These are phyloP conservation scores for Notarius quadriscutis DNA, from an alignment of 2,113 vertebrate species.

Conservation along the genomic window DNA sequence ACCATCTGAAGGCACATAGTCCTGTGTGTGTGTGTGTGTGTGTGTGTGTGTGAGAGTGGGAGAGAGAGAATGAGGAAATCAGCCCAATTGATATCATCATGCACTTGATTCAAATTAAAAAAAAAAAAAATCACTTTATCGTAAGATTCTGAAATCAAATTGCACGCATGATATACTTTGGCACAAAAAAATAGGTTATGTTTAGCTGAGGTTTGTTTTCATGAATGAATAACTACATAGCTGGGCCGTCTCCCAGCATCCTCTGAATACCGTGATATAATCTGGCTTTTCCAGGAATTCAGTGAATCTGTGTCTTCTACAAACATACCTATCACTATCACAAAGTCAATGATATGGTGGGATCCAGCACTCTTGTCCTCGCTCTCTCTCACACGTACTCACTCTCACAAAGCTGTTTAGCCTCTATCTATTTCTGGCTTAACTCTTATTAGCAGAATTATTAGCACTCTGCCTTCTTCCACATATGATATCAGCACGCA, in stretches of 20 bases:
- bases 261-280: constrained; percentile 31
- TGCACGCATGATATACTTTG: background rate
- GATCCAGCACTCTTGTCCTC: constrained; percentile 4
- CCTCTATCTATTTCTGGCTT: background rate
- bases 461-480: constrained; percentile 18
- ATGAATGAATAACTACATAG: background rate
- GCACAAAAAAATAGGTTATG: constrained; percentile 4
- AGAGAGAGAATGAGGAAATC: background rate
- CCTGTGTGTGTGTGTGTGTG: constrained; percentile 55
- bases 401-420: constrained; percentile 12
- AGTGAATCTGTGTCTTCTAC: constrained; percentile 46
- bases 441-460: constrained; percentile 2
- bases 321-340: constrained; percentile 35
- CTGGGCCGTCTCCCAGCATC: constrained; percentile 35
- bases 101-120: background rate
- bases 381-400: background rate
- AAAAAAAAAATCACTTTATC: constrained; percentile 44
- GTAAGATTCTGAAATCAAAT: background rate
- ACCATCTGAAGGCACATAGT: constrained; percentile 62
- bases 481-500: background rate
- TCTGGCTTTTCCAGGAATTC: constrained; percentile 41
- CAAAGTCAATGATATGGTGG: constrained; percentile 24
- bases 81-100: background rate
- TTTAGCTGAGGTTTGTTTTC: constrained; percentile 32
- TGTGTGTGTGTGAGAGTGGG: background rate